Evolutionary conservation across 2,113 vertebrate species (phyloP), one percentile per base, ranked within the genome.

Genomic region (Chamaetylas fuelleborni): DNA sequence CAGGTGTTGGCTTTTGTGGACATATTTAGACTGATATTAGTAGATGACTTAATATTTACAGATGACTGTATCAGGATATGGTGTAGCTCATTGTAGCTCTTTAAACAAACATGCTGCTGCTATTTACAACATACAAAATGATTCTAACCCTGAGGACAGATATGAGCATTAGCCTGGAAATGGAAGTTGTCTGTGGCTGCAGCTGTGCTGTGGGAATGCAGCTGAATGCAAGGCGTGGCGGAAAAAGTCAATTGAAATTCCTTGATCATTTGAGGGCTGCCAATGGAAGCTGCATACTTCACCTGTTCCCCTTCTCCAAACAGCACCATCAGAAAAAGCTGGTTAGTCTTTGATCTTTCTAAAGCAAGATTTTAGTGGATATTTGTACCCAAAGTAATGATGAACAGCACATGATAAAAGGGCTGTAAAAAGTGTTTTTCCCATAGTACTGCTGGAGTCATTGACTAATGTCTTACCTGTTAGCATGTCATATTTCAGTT

Each of bases 21-120:
- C 51, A 23, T 91, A 14, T 14, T 91, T 67, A 47, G 33, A 31
- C 60, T 81, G 58, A 23, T 84, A 45, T 17, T 74, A 60, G 23
- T 43, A 65, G 69, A 38, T 71, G 24, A 84, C 82, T 91, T 89
- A 38, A 56, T 95, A 91, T 89, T 92, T 92, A 74, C 31, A 56
- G 57, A 42, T 77, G 12, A 71, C 47, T 34, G 15, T 87, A 18
- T 62, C 43, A 54, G 61, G 38, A 33, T 66, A 31, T 14, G 29
- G 17, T 16, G 31, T 56, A 78, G 38, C 56, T 91, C 42, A 20
- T 14, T 36, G 54, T 48, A 45, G 40, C 48, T 79, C 69, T 87
- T 34, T 34, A 86, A 85, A 66, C 29, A 90, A 85, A 79, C 43
- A 14, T 36, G 19, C 48, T 79, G 24, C 38, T 90, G 34, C 74